Conservation (phyloP, 2,113 vertebrate genomes). For the Amazona guildingii region DNA sequence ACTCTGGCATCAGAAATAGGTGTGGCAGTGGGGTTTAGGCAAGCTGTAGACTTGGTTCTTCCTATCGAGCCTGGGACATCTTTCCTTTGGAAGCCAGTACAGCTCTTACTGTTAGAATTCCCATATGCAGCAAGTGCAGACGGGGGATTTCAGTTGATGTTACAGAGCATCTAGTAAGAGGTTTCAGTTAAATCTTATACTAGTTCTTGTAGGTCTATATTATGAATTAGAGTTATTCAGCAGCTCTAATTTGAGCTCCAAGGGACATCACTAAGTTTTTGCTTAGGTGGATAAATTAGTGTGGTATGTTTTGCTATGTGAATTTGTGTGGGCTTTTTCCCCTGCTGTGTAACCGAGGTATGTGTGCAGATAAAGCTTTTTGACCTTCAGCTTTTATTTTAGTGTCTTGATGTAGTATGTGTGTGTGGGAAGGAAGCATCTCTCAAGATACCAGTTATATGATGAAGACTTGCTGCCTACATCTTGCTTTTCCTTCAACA, state of each 20-base stretch:
- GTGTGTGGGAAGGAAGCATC: neutral
- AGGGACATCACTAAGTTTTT: neutral
- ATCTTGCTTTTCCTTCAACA: neutral
- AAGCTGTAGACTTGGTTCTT: neutral
- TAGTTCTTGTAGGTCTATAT: neutral
- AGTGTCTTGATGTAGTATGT: neutral
- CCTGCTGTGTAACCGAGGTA: neutral
- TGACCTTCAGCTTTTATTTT: neutral
- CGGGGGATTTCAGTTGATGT: neutral
- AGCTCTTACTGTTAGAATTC: neutral
- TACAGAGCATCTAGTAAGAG: neutral
- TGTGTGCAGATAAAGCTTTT: neutral
- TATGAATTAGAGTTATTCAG: neutral
- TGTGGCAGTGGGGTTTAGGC: constrained; percentile 21
- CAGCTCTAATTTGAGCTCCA: neutral
- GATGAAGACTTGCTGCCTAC: neutral
- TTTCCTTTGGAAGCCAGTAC: neutral
- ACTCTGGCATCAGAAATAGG: neutral
- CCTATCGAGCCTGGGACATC: constrained; percentile 18
- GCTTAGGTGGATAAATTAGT: neutral
- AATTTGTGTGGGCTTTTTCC: neutral
- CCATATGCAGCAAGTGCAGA: neutral
- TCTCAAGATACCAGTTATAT: neutral
- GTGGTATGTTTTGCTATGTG: neutral
- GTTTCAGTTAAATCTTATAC: neutral